A percentile compares a stretch with the other conserved stretches of the same genome.
These are phyloP conservation scores for Machimus rusticus DNA, from an alignment of 2,888 invertebrate species.

Conservation along the genomic window DNA sequence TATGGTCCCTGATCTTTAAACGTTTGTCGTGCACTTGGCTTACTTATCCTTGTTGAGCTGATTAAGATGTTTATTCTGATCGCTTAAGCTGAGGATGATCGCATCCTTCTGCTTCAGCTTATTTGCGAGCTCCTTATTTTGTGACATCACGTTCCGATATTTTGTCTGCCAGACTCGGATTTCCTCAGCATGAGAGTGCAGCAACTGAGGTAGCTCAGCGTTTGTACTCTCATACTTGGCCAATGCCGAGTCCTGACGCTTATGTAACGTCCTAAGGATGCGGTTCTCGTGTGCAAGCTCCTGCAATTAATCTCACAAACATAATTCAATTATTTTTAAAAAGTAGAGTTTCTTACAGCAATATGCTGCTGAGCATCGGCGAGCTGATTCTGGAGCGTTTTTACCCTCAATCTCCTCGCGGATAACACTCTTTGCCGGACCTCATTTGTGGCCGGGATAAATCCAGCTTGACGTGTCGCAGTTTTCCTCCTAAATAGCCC, in stretches of 20 bases:
- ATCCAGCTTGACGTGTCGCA: slow-evolving; percentile 52
- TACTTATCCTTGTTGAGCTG: slow-evolving; percentile 77
- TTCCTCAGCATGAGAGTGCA: slow-evolving; percentile 82
- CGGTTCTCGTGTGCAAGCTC: slow-evolving; percentile 78
- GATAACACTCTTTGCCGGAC: slow-evolving; percentile 74
- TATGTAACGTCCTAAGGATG: slow-evolving; percentile 77
- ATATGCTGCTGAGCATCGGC: slow-evolving; percentile 81
- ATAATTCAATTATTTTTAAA: neutral
- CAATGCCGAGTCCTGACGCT: slow-evolving; percentile 80
- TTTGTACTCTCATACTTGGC: slow-evolving; percentile 78
- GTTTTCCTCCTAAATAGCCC: slow-evolving; percentile 55
- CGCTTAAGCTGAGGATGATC: slow-evolving; percentile 70
- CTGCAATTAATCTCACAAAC: slow-evolving; percentile 57
- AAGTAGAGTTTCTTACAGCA: slow-evolving; percentile 66
- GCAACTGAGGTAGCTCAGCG: slow-evolving; percentile 77
- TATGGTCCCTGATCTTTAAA: neutral
- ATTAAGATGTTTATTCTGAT: slow-evolving; percentile 75
- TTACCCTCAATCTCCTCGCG: slow-evolving; percentile 77
- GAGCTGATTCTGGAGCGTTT: slow-evolving; percentile 80
- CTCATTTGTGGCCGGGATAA: slow-evolving; percentile 58
- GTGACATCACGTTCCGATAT: slow-evolving; percentile 72
- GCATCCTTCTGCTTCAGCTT: slow-evolving; percentile 75
- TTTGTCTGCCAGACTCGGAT: slow-evolving; percentile 74
- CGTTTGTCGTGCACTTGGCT: neutral
- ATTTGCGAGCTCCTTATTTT: slow-evolving; percentile 70